Base-by-base conservation (phyloP, 2,113 vertebrate genomes). In the Corapipo altera region DNA sequence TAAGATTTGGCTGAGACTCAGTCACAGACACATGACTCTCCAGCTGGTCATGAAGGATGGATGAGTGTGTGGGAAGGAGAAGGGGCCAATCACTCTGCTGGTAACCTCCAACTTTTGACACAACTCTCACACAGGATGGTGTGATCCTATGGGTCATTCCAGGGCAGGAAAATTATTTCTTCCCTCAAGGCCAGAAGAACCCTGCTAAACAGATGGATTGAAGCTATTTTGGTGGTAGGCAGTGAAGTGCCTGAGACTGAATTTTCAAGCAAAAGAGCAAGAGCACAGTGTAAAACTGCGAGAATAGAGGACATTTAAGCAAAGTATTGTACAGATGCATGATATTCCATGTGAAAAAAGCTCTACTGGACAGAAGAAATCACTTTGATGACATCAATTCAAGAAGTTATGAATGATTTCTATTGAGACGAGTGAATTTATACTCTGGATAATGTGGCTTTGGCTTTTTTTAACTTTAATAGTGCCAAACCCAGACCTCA, bases 1-100 rank as follows among this genome's bases (percentile, higher is more conserved):
- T 30, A n/a, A 77, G 18, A 59, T 71, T 84, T 70, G 35, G 35
- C 33, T 46, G 55, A 32, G 58, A 43, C 23, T 82, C 28, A 5
- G 35, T 37, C 72, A 61, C 1, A 9, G 35, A 46, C 14, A 28
- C 20, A n/a, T 21, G 14, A 74, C 57, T 83, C 19, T 21, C 17
- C 18, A 35, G 0, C 1, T 43, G 19, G 23, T 61, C 19, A 11
- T 20, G 37, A 76, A 49, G 32, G 11, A 35, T 27, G 33, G 43
- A 32, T 37, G 39, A 69, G 14, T 17, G 3, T 57, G 24, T n/a
- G 37, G 28, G 32, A 84, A 59, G 32, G 16, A 83, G 27, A 67
- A 86, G 8, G 5, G 10, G 3, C 3, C 7, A 55, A 55, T 75
- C 18, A 55, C 7, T 6, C 4, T 7, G 22, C 12, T 3, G 2